A percentile compares a stretch with the other conserved stretches of the same genome.
Conservation (phyloP, 2,888 invertebrate species). For the Scaptomyza tumidula region DNA sequence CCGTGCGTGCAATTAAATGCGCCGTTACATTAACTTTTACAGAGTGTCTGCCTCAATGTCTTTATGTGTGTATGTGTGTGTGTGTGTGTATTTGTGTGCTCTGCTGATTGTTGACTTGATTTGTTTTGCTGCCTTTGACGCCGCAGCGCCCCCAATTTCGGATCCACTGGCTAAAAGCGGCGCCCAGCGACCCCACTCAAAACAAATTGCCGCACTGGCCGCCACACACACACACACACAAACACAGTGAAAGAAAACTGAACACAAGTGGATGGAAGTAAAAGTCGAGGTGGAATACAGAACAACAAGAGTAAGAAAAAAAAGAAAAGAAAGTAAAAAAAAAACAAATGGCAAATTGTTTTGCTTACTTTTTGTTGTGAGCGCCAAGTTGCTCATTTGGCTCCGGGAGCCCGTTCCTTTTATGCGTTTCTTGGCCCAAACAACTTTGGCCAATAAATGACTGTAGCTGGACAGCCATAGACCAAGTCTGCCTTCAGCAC, state of each 20-base stretch:
- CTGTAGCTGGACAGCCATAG: slow-evolving; percentile 44
- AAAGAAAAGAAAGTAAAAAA: slow-evolving; percentile 7
- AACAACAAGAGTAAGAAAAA: slow-evolving; percentile 6
- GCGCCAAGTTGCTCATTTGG: slow-evolving; percentile 79
- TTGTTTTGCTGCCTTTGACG: slow-evolving; percentile 76
- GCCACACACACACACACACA: slow-evolving; percentile 4
- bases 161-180: not conserved
- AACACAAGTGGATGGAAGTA: slow-evolving; percentile 15
- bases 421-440: slow-evolving; percentile 49
- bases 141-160: slow-evolving; percentile 30
- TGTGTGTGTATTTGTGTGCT: slow-evolving; percentile 58
- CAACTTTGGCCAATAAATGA: slow-evolving; percentile 77
- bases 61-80: slow-evolving; percentile 28
- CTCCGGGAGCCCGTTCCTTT: slow-evolving; percentile 44
- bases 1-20: slow-evolving; percentile 81
- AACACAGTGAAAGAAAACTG: not conserved
- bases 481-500: slow-evolving; percentile 21
- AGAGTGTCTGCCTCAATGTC: slow-evolving; percentile 74
- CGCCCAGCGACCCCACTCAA: slow-evolving; percentile 69
- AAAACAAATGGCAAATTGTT: slow-evolving; percentile 72
- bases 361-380: slow-evolving; percentile 73
- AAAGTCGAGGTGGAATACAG: slow-evolving; percentile 18
- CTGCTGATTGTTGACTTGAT: slow-evolving; percentile 82
- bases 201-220: slow-evolving; percentile 76
- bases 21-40: slow-evolving; percentile 81